Percentiles rank a stretch among this genome's conserved stretches.
phyloP scores from a whole-genome alignment of 2,888 invertebrate genomes.

The Eumerus sabulonum region DNA sequence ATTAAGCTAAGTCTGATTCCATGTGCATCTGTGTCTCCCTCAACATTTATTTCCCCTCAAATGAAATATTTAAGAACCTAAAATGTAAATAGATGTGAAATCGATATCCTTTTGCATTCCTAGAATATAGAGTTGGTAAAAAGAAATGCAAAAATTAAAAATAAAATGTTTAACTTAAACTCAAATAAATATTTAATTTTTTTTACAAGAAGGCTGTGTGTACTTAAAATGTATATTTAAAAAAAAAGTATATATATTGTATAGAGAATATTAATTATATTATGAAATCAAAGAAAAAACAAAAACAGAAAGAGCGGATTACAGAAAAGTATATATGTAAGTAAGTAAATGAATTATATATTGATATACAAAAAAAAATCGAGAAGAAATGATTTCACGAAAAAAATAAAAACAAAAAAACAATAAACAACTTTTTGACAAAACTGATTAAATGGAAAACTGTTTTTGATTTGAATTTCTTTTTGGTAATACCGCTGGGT shows the following conservation, averaged over 20 bases:
- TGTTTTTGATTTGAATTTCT: slow-evolving; percentile 9
- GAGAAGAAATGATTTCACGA: slow-evolving; percentile 45
- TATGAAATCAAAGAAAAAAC: no score
- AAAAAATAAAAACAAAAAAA: slow-evolving; percentile 38
- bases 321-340: slow-evolving; percentile 32
- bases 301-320: slow-evolving; percentile 26
- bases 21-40: no score
- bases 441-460: slow-evolving; percentile 32
- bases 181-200: slow-evolving; percentile 59
- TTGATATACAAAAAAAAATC: slow-evolving; percentile 66
- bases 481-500: no score
- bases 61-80: no score
- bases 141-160: slow-evolving; percentile 19
- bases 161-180: slow-evolving; percentile 23
- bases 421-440: slow-evolving; percentile 54
- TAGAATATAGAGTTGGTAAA: slow-evolving; percentile 36
- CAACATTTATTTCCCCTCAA: no score
- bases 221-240: slow-evolving; percentile 64
- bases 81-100: slow-evolving; percentile 43
- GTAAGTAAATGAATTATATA: slow-evolving; percentile 66
- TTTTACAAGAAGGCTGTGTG: slow-evolving; percentile 68
- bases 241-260: slow-evolving; percentile 59
- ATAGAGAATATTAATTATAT: slow-evolving; percentile 64
- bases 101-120: slow-evolving; percentile 35
- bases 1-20: slow-evolving; percentile 3